A percentile compares a stretch with the other conserved stretches of the same genome.
Evolutionary conservation across 2,113 vertebrate genomes (phyloP).

Genomic region (Cyphotilapia sp.): DNA sequence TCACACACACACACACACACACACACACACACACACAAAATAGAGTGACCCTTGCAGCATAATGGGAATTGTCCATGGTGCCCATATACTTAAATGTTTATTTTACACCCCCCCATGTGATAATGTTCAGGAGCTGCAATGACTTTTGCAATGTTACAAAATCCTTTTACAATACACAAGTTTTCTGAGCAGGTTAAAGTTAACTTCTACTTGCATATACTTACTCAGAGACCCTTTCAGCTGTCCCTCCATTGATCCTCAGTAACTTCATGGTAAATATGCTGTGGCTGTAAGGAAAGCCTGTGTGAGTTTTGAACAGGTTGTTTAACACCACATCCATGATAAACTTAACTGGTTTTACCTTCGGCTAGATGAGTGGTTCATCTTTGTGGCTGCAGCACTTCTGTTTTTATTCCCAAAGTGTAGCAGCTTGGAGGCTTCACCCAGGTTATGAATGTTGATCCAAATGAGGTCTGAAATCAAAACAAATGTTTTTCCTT

Average conservation of each 20-base stretch:
- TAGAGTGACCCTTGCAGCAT: accelerated
- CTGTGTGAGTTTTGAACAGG: not conserved
- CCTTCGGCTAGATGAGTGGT: conserved; percentile 89
- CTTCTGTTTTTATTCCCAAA: conserved; percentile 85
- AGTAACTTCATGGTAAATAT: conserved; percentile 85
- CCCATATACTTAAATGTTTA: not conserved
- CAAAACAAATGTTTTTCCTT: not conserved
- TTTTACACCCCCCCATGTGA: accelerated
- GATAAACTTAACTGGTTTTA: not conserved
- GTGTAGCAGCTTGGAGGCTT: conserved; percentile 77
- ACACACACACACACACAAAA: no score
- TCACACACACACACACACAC: no score
- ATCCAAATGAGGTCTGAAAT: conserved; percentile 82
- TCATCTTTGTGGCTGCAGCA: conserved; percentile 83
- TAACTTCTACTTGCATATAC: not conserved
- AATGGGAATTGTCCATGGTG: not conserved
- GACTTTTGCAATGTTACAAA: not conserved
- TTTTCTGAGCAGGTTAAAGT: not conserved
- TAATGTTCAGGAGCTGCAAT: not conserved
- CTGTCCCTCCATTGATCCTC: conserved; percentile 59
- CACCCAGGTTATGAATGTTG: conserved; percentile 73
- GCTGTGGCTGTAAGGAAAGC: conserved; percentile 72
- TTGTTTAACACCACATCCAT: not conserved
- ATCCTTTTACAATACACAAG: accelerated
- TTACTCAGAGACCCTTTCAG: conserved; percentile 77